Evolutionary conservation across 2,888 invertebrate species (phyloP).

Genomic region (Chrysolina oricalcia): DNA sequence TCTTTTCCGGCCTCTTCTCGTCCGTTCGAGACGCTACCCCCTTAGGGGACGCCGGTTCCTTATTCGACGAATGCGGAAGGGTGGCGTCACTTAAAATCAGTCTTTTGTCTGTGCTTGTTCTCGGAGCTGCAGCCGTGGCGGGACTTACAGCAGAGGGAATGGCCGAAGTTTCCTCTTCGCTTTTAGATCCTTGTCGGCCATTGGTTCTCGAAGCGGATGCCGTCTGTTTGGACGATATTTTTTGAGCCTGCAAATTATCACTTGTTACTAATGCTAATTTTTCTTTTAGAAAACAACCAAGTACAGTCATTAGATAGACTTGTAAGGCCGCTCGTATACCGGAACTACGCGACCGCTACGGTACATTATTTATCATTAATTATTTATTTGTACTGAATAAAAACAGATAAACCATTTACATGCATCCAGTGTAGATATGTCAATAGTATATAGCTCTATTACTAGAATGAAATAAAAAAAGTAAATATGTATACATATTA

Average conservation of each 20-base stretch:
- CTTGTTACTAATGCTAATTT: neutral
- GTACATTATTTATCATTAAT: no score
- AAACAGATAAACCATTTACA: no score
- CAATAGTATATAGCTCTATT: no score
- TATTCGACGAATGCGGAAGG: conserved; percentile 66
- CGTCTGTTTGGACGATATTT: conserved; percentile 52
- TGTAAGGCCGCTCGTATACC: no score
- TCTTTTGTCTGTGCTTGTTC: conserved; percentile 66
- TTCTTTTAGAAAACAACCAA: no score
- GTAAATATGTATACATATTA: no score
- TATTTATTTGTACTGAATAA: no score
- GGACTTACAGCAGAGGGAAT: conserved; percentile 67
- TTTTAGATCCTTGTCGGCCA: conserved; percentile 72
- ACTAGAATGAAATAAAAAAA: no score
- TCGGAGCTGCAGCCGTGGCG: conserved; percentile 68
- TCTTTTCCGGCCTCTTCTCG: conserved; percentile 58
- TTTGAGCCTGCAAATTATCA: conserved; percentile 48
- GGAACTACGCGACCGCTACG: no score
- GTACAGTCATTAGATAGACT: no score
- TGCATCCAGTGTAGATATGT: no score
- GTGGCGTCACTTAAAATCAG: conserved; percentile 65
- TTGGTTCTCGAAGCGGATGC: conserved; percentile 67
- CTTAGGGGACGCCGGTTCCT: conserved; percentile 66
- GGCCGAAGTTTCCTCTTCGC: conserved; percentile 60
- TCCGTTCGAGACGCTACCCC: conserved; percentile 67